Evolutionary conservation across 2,888 invertebrate genomes (phyloP).

Genomic region (Crioceris asparagi): DNA sequence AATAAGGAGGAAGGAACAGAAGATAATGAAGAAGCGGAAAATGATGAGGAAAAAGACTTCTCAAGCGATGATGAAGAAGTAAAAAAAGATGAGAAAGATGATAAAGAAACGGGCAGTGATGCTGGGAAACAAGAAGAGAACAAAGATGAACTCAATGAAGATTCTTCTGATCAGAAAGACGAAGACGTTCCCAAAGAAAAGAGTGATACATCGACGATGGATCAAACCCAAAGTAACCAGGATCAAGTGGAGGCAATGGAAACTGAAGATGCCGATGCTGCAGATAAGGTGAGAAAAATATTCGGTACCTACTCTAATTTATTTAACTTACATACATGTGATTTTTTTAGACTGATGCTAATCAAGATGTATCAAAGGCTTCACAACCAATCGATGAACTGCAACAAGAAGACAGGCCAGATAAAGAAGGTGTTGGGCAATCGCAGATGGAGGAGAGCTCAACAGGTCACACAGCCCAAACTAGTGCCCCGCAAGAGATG

Average conservation of each 20-base stretch:
- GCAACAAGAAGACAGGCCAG: constrained; percentile 49
- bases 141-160: constrained; percentile 25
- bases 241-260: constrained; percentile 39
- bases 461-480: constrained; percentile 51
- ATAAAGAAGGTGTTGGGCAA: constrained; percentile 60
- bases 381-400: constrained; percentile 39
- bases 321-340: constrained; percentile 2
- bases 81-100: constrained; percentile 35
- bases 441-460: constrained; percentile 63
- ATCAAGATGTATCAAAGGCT: constrained; percentile 26
- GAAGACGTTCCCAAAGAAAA: constrained; percentile 35
- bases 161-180: constrained; percentile 27
- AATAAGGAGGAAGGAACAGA: constrained; percentile 36
- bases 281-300: constrained; percentile 36
- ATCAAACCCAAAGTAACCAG: constrained; percentile 34
- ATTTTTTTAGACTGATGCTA: constrained; percentile 39
- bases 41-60: constrained; percentile 31
- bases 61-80: constrained; percentile 32
- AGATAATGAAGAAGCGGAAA: constrained; percentile 28
- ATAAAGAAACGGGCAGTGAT: constrained; percentile 26
- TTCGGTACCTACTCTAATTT: not conserved
- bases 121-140: constrained; percentile 20
- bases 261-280: constrained; percentile 36
- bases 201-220: constrained; percentile 28
- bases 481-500: constrained; percentile 28